Base-by-base conservation (phyloP, 64 coral and sea anemone species). In the Acropora yongei region DNA sequence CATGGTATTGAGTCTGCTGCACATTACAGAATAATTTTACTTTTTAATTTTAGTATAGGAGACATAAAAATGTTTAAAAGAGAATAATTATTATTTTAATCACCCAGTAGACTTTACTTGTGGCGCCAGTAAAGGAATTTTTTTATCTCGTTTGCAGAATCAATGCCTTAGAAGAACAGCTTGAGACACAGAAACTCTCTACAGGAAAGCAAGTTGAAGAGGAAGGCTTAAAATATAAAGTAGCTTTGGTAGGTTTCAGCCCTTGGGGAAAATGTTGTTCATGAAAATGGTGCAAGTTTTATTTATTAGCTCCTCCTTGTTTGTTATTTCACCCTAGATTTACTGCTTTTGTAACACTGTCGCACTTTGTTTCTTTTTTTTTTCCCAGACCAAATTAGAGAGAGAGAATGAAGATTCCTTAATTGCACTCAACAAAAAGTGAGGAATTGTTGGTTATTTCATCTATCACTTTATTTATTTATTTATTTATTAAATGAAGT, bases 111-210 rank as follows among this genome's bases (percentile, higher is more conserved):
- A n/a, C 6, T 73, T 73, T 73, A 20, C 69, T 73, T 73, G 69
- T 4, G 2, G 13, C 13, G 11, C 16, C 60, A 63, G 60, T 63
- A 63, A 14, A 17, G 57, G 2, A 0, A 67, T 17, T 77, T 4
- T 18, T 10, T 72, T 4, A 14, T 61, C 20, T 87, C 44, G 13
- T 68, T 91, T 93, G 11, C 69, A 99, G 97, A 85, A 99, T 99
- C 78, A 99, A 99, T 84, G 97, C 94, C 12, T 79, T 99, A 83
- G 97, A 99, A 80, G 97, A 99, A 76, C 94, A 96, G 41, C 55
- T 99, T 13, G 91, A 96, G 6, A 92, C 75, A n/a, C 97, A 99
- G 51, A 95, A 96, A 71, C 61, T 88, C 7, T 78, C 86, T 44
- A 96, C 97, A 50, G 94, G 91, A 75, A 89, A 93, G 72, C 90